Evolutionary conservation across 2,797 vertebrate genomes (phyloP).

Genomic region (Hydrocynus forskahlii): DNA sequence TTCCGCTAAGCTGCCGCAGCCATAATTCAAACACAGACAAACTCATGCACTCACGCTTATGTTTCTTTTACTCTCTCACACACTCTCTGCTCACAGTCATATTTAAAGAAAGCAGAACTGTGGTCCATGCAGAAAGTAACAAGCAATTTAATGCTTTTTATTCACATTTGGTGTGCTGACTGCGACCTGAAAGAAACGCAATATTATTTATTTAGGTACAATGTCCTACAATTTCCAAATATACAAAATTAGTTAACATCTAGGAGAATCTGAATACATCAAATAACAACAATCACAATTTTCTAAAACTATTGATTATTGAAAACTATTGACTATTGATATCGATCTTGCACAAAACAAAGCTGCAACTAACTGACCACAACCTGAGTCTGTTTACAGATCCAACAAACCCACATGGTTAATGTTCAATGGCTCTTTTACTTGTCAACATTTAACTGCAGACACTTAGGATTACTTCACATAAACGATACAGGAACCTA

Average conservation of each 20-base stretch:
- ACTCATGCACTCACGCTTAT: not conserved
- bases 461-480: not conserved
- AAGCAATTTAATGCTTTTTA: not conserved
- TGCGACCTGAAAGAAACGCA: no score
- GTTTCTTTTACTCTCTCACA: constrained; percentile 18
- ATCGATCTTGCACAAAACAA: not conserved
- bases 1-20: constrained; percentile 54
- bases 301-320: no score
- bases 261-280: no score
- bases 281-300: no score
- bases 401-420: not conserved
- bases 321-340: no score
- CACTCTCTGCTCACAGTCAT: not conserved
- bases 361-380: not conserved
- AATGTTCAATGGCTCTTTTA: not conserved
- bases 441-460: not conserved
- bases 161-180: not conserved
- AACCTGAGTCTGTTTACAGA: not conserved
- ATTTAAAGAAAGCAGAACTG: constrained; percentile 34
- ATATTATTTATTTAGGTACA: not conserved
- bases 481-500: not conserved
- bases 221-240: not conserved
- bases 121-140: not conserved
- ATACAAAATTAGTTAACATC: not conserved
- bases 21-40: constrained; percentile 44